Conservation (phyloP, 2,888 invertebrate genomes). For the Apamea epomidion region DNA sequence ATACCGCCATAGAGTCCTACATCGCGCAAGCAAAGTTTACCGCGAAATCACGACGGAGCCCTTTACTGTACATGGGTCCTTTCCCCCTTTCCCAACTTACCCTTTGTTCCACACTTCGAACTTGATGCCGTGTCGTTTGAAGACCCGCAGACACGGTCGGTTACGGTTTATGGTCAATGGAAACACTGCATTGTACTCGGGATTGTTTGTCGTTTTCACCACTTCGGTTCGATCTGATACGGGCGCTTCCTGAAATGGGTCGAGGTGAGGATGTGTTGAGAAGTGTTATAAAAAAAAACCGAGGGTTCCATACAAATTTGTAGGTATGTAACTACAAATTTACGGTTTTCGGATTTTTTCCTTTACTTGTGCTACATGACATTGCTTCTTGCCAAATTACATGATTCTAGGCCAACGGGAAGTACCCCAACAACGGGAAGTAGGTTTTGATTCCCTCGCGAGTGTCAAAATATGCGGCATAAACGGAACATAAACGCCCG, state of each 20-base stretch:
- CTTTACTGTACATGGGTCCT: not conserved
- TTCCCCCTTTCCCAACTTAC: constrained; percentile 89
- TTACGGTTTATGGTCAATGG: constrained; percentile 95
- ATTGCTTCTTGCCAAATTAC: no score
- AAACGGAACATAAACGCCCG: no score
- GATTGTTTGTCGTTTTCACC: constrained; percentile 96
- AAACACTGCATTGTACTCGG: constrained; percentile 96
- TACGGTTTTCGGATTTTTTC: no score
- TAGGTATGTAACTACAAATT: no score
- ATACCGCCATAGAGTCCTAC: not conserved
- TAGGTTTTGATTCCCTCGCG: no score
- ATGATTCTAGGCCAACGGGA: no score
- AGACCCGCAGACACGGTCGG: constrained; percentile 95
- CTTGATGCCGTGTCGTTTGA: constrained; percentile 97
- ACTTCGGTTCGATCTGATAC: constrained; percentile 94
- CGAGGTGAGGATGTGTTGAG: not conserved
- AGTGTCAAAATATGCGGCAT: no score
- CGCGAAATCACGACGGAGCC: not conserved
- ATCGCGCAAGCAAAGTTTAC: not conserved
- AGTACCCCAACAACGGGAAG: no score
- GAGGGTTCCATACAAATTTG: no score
- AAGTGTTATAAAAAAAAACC: not conserved
- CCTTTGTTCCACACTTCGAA: constrained; percentile 98
- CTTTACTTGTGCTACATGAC: no score
- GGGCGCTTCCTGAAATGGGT: constrained; percentile 91